Base-by-base conservation (phyloP, 2,113 vertebrate species). In the Muntiacus reevesi region DNA sequence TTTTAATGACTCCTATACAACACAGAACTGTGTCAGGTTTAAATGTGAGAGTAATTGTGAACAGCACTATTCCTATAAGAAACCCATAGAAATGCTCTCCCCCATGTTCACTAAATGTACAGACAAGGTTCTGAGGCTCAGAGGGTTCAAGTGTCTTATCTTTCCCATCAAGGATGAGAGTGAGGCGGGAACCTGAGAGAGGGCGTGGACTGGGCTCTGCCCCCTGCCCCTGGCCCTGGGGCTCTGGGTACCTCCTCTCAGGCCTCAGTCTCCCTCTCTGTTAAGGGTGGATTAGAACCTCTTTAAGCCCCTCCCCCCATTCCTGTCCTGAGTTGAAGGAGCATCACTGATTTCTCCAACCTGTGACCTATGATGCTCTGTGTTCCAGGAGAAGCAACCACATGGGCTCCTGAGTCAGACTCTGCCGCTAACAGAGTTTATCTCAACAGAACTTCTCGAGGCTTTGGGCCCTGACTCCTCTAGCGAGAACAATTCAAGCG, bases 1-100 rank as follows among this genome's bases (percentile, higher is more conserved):
- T 97, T 91, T 87, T 91, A 71, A 55, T 27, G 67, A 94, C 82
- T 67, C 64, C 16, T 79, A 11, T 64, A 87, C 79, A 96, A 92
- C 7, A 2, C 28, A 94, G 59, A 84, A 30, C 19, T n/a, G 36
- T 88, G 45, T 95, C 55, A 95, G 78, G 28, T 89, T 91, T 94
- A 94, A 93, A 67, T 19, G 23, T 27, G 40, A 54, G 43, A 95
- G 81, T 84, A 79, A 60, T 79, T 88, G n/a, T 86, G 62, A 94
- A 55, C 36, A 84, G 78, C 28, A 95, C 16, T 82, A 87, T 27
- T 76, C 36, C n/a, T 74, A 12, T 45, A 79, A 97, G 54, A 87
- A 83, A 57, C 7, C 76, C 25, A 94, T 14, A 67, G 74, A 90
- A 95, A 36, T 19, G 11, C 43, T 71, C 33, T 36, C 50, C 83